Evolutionary conservation across 2,113 vertebrate species (phyloP), one percentile per base, ranked within the genome.

Genomic region (Salvelinus alpinus): DNA sequence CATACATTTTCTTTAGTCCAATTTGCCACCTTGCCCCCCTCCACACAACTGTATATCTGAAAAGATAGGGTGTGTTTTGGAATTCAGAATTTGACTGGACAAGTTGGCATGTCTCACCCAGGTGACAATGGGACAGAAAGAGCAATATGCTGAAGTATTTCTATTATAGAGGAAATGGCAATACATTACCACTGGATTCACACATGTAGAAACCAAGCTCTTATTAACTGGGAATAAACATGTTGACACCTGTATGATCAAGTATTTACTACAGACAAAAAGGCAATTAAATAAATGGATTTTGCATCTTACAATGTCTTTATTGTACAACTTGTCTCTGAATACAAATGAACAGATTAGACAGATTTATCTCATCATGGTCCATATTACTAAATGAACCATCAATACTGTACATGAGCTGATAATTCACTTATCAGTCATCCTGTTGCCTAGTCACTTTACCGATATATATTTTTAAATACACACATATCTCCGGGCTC

Each of bases 241-340:
- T 64, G 12, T 18, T 22, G 48, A 67, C 67, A 7, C 27, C 38
- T 64, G 24, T 57, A 4, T 71, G 24, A 11, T 67, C 3, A 66
- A 44, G n/a, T 5, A 73, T 74, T 64, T 70, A 71, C 59, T 79
- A 44, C 68, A 70, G 70, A 20, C 71, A 57, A 59, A 82, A 5
- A 70, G 66, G 68, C 6, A 72, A 72, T 71, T 70, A 51, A 75
- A 82, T 75, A 70, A 86, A 82, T 54, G 1, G 9, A 9, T 81
- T 86, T 88, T 80, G 80, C 75, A 83, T 22, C 57, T 68, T 18
- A 60, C 18, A 11, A 25, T 70, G 29, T 44, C 4, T 88, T 86
- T 77, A 79, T 86, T 85, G 57, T 67, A 14, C 54, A 9, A 51
- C 44, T 48, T 68, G 27, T 57, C 59, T 25, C 16, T n/a, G 16